A percentile compares a stretch with the other conserved stretches of the same genome.
Conservation (phyloP, 2,113 vertebrate species). For the Lutjanus erythropterus region DNA sequence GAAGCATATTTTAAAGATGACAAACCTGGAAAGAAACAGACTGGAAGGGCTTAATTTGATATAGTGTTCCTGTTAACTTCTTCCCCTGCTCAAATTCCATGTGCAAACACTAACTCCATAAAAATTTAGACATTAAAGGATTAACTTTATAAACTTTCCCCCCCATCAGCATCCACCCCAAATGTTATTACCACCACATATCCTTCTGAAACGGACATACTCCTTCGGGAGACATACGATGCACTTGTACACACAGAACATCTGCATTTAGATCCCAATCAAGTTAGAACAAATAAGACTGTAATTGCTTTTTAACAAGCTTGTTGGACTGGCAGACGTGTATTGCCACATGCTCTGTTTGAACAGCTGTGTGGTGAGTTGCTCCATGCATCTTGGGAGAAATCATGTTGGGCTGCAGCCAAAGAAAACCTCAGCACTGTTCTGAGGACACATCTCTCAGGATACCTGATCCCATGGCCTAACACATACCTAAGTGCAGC, state of each 20-base stretch:
- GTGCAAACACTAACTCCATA: conserved; percentile 53
- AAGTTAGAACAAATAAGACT: conserved; percentile 82
- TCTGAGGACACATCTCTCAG: conserved; percentile 73
- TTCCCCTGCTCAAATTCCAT: conserved; percentile 41
- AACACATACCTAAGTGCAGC: conserved; percentile 59
- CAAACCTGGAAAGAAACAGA: background rate
- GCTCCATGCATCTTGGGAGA: conserved; percentile 77
- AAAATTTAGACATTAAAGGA: conserved; percentile 62
- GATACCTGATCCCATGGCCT: conserved; percentile 73
- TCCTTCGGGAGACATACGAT: conserved; percentile 64
- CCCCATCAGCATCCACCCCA: conserved; percentile 44
- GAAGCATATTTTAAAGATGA: conserved; percentile 27
- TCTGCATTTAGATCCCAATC: conserved; percentile 83
- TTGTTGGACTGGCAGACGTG: conserved; percentile 78
- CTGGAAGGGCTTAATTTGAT: conserved; percentile 21
- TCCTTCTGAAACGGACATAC: conserved; percentile 56
- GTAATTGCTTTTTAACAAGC: conserved; percentile 87
- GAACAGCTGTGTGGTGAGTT: conserved; percentile 81
- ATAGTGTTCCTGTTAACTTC: conserved; percentile 6
- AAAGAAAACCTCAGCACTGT: conserved; percentile 77
- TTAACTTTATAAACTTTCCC: conserved; percentile 62
- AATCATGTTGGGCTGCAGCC: conserved; percentile 67
- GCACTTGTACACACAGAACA: conserved; percentile 74
- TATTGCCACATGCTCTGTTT: conserved; percentile 82
- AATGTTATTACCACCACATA: conserved; percentile 58